These are phyloP conservation scores for Gyrodactylus bullatarudis DNA, from an alignment of 1,140 invertebrate species.

Conservation along the genomic window DNA sequence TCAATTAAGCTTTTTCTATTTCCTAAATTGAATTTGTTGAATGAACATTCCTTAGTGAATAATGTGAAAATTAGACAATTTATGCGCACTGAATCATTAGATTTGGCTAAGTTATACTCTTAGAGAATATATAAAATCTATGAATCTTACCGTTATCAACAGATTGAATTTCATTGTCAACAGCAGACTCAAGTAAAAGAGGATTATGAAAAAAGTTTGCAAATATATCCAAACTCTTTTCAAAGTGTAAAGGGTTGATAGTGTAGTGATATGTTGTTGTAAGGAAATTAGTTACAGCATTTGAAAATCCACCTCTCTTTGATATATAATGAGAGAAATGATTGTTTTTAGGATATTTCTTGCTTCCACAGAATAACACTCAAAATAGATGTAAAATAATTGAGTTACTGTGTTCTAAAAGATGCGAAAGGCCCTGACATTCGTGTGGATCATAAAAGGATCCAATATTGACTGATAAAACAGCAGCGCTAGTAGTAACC, in stretches of 20 bases:
- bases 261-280: slow-evolving; percentile 12
- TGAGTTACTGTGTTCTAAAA: slow-evolving; percentile 19
- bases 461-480: slow-evolving; percentile 15
- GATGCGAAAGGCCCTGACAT: slow-evolving; percentile 18
- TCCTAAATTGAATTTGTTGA: too few relatives aligned
- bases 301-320: slow-evolving; percentile 40
- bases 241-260: neutral
- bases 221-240: slow-evolving; percentile 27
- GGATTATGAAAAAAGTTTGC: slow-evolving; percentile 70
- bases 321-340: slow-evolving; percentile 38
- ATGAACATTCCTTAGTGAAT: too few relatives aligned
- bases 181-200: slow-evolving; percentile 52
- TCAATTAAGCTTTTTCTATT: too few relatives aligned
- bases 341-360: slow-evolving; percentile 39
- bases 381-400: too few relatives aligned
- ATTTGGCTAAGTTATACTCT: neutral
- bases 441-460: slow-evolving; percentile 16
- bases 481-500: too few relatives aligned
- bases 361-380: slow-evolving; percentile 18
- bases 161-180: slow-evolving; percentile 40
- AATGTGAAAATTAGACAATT: neutral
- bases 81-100: neutral
- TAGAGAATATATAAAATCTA: too few relatives aligned
- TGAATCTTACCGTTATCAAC: too few relatives aligned
- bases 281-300: slow-evolving; percentile 48